A percentile compares a stretch with the other conserved stretches of the same genome.
phyloP scores from a whole-genome alignment of 2,888 invertebrate genomes.

The Camptogramma bilineatum region DNA sequence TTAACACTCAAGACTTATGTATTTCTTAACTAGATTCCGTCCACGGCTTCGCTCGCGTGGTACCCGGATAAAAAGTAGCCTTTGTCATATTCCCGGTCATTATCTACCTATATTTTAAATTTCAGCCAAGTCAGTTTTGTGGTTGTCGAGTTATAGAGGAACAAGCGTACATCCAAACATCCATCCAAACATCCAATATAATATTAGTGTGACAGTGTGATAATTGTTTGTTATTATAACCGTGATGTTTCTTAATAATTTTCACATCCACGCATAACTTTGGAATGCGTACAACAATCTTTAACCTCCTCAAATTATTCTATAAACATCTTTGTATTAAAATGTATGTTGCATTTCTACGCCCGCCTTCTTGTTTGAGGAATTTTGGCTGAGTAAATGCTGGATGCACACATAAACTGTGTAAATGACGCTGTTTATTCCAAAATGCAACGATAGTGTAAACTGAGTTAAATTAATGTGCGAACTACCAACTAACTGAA shows the following conservation, averaged over 20 bases:
- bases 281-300: background rate
- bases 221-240: background rate
- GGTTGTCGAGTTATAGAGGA: no score
- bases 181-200: no score
- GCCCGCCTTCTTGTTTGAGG: constrained; percentile 14
- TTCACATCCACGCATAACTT: background rate
- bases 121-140: no score
- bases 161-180: no score
- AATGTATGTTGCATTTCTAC: constrained; percentile 13
- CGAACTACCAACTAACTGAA: no score
- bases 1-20: no score
- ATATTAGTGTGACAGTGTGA: no score
- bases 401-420: background rate
- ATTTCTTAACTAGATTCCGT: no score
- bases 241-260: background rate
- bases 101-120: no score
- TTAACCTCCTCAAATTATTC: background rate
- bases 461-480: background rate
- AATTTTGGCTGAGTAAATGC: constrained; percentile 1
- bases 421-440: constrained; percentile 1
- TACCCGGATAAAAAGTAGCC: no score
- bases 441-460: background rate
- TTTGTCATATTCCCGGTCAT: no score
- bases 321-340: background rate
- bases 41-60: no score